Evolutionary conservation across 2,113 vertebrate genomes (phyloP).

Genomic region (Leucopsar rothschildi): DNA sequence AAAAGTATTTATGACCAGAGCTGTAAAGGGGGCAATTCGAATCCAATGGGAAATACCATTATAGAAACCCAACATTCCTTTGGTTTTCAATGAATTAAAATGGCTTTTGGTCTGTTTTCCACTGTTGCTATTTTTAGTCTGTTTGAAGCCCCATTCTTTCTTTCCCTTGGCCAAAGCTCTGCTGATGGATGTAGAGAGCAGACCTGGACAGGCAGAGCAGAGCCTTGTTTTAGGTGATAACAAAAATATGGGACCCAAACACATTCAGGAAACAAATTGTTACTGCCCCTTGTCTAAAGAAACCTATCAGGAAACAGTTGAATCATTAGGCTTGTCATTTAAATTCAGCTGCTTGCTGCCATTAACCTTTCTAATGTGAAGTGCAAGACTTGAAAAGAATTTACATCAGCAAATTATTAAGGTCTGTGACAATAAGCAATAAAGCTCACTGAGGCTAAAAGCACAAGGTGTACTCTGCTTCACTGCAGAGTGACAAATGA

Average conservation of each 20-base stretch:
- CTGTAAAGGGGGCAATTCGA: neutral
- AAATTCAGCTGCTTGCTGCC: neutral
- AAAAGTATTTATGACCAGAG: neutral
- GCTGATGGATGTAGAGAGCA: neutral
- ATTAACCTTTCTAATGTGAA: neutral
- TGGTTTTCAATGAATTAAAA: neutral
- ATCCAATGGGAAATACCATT: neutral
- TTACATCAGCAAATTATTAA: neutral
- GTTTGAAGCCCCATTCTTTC: neutral
- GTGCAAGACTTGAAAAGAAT: neutral
- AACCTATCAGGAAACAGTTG: neutral
- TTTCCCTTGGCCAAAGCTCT: neutral
- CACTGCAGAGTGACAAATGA: neutral
- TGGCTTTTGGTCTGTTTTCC: neutral
- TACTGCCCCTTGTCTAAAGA: neutral
- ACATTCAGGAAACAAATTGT: neutral
- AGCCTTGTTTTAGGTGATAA: neutral
- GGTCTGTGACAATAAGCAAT: neutral
- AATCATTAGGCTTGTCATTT: neutral
- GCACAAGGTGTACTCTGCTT: neutral
- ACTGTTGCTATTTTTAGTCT: neutral
- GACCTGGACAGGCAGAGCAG: neutral
- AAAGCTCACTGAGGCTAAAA: neutral
- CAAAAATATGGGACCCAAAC: neutral
- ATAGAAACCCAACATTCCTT: neutral